Percentiles rank a stretch among this genome's conserved stretches.
Conservation (phyloP, 2,888 invertebrate species). For the Melolontha melolontha region DNA sequence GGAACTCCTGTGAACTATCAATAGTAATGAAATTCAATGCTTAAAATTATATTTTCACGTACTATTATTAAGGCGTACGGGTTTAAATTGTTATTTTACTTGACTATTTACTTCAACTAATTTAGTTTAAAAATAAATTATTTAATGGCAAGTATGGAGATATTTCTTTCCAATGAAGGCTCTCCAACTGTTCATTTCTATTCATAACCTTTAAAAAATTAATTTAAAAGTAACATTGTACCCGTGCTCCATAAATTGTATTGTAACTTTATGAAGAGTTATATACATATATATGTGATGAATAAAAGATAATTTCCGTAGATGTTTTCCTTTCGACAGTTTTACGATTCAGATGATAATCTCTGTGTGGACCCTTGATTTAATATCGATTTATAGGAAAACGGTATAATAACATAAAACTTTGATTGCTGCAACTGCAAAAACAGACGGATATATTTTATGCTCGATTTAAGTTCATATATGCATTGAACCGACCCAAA, state of each 20-base stretch:
- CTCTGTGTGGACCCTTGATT: slow-evolving; percentile 25
- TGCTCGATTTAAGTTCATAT: slow-evolving; percentile 8
- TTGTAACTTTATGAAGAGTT: slow-evolving; percentile 21
- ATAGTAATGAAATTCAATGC: no score
- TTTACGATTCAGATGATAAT: slow-evolving; percentile 35
- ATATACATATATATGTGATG: slow-evolving; percentile 3
- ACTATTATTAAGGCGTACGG: no score
- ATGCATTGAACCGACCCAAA: background rate
- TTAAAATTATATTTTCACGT: no score
- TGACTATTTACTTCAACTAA: no score
- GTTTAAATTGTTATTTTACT: no score
- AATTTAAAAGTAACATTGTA: no score
- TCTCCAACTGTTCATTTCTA: no score
- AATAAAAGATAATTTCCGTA: slow-evolving; percentile 23
- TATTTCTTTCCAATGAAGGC: no score
- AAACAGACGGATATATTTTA: slow-evolving; percentile 18
- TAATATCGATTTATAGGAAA: slow-evolving; percentile 32
- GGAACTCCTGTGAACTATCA: no score
- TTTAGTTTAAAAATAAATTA: no score
- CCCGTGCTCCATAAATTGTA: slow-evolving; percentile 6
- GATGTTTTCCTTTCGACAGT: slow-evolving; percentile 29
- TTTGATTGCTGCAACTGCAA: slow-evolving; percentile 35
- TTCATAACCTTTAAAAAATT: no score
- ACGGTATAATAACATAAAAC: slow-evolving; percentile 28
- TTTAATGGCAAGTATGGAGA: no score